Conservation (phyloP, 2,113 vertebrate species). For the Sinocyclocheilus maitianheensis region DNA sequence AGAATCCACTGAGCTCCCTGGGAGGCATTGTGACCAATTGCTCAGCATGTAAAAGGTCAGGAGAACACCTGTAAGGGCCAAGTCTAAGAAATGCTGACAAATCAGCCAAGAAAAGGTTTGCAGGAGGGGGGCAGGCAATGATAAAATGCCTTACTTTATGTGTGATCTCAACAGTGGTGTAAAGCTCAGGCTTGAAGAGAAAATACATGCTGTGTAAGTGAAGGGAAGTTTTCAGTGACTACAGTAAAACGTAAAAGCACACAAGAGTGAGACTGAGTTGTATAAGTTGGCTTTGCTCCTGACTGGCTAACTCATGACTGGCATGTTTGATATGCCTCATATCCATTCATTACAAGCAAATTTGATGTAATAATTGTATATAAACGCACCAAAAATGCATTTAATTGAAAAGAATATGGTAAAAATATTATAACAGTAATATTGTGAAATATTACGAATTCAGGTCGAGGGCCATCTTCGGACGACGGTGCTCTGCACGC, state of each 20-base stretch:
- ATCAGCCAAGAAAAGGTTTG: constrained; percentile 22
- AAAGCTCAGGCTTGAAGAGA: neutral
- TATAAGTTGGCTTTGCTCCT: neutral
- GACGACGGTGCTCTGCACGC: no score
- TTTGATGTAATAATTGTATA: neutral
- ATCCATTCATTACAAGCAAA: neutral
- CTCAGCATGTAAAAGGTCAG: constrained; percentile 38
- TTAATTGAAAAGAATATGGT: no score
- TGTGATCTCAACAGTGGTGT: neutral
- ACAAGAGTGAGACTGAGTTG: neutral
- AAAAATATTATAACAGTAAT: no score
- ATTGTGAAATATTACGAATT: neutral
- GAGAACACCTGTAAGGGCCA: constrained; percentile 3
- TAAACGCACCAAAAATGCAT: neutral
- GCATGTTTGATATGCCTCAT: neutral
- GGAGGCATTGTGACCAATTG: neutral
- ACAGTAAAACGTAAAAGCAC: neutral
- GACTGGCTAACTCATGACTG: neutral
- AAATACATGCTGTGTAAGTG: neutral
- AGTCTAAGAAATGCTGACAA: constrained; percentile 1
- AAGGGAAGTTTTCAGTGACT: neutral
- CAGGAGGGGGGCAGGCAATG: neutral
- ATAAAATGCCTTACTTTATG: neutral
- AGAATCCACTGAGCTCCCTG: constrained; percentile 8
- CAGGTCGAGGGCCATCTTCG: no score